Base-by-base conservation (phyloP, 1,140 invertebrate genomes). In the Drosophila auraria region DNA sequence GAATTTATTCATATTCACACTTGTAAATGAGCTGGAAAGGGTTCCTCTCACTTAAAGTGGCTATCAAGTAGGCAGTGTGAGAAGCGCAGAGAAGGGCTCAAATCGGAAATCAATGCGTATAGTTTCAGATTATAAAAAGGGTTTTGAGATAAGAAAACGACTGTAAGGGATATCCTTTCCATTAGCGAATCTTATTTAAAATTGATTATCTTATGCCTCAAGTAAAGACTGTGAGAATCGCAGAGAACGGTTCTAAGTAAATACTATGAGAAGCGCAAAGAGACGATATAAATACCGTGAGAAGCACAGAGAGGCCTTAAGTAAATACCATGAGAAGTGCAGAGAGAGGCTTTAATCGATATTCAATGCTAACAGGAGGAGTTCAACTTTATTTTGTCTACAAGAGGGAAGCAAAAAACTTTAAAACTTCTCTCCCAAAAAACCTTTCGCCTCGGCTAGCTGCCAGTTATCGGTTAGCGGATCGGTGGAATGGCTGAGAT, bases 1-100 rank as follows among this genome's bases (percentile, higher is more conserved):
- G 89, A 89, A 91, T 91, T 83, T 92, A 91, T 91, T 91, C 89
- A 91, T 91, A 89, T 91, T 89, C 89, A 91, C 89, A 91, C 87
- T 89, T 87, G 83, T 84, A 87, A 87, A 87, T 87, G 84, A 87
- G 81, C 68, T 59, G 54, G 49, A 77, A 80, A 83, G 68, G 83
- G 76, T 60, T 80, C 5, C 30, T n/a, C 15, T 49, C 53, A 11
- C 27, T 62, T 50, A 30, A 59, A 65, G 57, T 81, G 78, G 30
- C 63, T 50, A 40, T 45, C 47, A 25, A 27, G 17, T 25, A 7
- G 2, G 12, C 15, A 47, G 58, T 64, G 27, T 57, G 61, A 49
- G 42, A 71, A 53, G 17, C 40, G 63, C 40, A 36, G 8, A 45
- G 58, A 36, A 45, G 23, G 3, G 20, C 40, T 47, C 27, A n/a